Percentiles rank a stretch among this genome's conserved stretches.
Conservation (phyloP, 2,888 invertebrate genomes). For the Caenorhabditis auriculariae region DNA sequence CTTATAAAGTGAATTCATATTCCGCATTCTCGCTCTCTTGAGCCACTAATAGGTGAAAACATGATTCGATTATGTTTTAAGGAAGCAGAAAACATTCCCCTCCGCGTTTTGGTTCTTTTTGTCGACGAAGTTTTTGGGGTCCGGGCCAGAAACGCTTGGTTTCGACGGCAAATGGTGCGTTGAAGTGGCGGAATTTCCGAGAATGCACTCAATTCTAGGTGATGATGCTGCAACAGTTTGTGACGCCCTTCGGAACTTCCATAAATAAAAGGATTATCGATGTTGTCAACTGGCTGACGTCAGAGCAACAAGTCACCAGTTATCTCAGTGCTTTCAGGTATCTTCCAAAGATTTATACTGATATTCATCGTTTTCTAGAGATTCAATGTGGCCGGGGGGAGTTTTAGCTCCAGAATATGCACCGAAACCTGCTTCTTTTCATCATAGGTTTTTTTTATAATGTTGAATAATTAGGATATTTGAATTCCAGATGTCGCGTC, state of each 20-base stretch:
- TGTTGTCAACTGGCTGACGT: constrained; percentile 81
- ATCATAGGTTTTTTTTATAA: constrained; percentile 66
- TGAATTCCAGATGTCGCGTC: constrained; percentile 68
- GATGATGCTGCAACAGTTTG: constrained; percentile 75
- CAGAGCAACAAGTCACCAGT: constrained; percentile 83
- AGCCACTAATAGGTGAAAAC: not conserved
- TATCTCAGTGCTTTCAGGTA: constrained; percentile 83
- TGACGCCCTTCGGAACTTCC: constrained; percentile 80
- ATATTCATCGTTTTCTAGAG: constrained; percentile 63
- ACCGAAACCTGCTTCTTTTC: constrained; percentile 73
- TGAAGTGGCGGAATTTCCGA: not conserved
- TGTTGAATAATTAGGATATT: too few relatives aligned
- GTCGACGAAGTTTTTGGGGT: constrained; percentile 84
- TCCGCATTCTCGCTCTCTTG: too few relatives aligned
- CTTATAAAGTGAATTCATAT: not conserved
- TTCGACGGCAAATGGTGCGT: constrained; percentile 75
- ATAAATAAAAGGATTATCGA: constrained; percentile 84
- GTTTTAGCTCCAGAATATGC: constrained; percentile 69
- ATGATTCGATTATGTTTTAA: constrained; percentile 1
- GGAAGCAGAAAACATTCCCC: constrained; percentile 75
- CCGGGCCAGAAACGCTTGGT: constrained; percentile 80
- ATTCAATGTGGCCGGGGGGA: constrained; percentile 71
- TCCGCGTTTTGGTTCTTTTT: constrained; percentile 77
- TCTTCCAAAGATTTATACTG: constrained; percentile 64
- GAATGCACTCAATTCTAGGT: constrained; percentile 6